phyloP scores from a whole-genome alignment of 2,888 invertebrate genomes.

The Trachelus troglodyta region DNA sequence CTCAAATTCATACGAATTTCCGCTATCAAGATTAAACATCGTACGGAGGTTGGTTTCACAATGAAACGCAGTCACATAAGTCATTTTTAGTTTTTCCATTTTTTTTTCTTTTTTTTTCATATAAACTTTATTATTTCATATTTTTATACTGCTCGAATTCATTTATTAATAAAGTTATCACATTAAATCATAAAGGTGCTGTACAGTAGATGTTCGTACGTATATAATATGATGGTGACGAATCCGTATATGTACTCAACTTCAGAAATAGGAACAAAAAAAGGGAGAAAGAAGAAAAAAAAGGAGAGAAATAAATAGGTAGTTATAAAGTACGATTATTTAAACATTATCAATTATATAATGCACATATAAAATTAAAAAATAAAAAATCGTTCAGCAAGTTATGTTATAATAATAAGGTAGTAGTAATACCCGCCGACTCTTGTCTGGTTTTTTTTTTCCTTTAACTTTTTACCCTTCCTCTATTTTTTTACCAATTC shows the following conservation, averaged over 20 bases:
- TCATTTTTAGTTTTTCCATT: background rate
- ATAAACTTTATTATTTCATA: slow-evolving; percentile 33
- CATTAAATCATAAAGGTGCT: slow-evolving; percentile 64
- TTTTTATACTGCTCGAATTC: slow-evolving; percentile 48
- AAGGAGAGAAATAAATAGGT: slow-evolving; percentile 55
- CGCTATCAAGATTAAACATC: background rate
- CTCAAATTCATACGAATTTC: background rate
- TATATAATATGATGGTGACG: slow-evolving; percentile 23
- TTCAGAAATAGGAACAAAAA: slow-evolving; percentile 62
- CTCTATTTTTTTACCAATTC: slow-evolving; percentile 7
- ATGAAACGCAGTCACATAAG: background rate
- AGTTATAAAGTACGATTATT: slow-evolving; percentile 48
- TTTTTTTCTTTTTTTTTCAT: slow-evolving; percentile 1
- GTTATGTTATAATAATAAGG: slow-evolving; percentile 37
- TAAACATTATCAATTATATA: slow-evolving; percentile 57
- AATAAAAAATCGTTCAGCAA: slow-evolving; percentile 56
- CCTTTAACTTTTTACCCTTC: slow-evolving; percentile 33
- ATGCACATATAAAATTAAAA: slow-evolving; percentile 64
- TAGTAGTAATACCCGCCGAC: slow-evolving; percentile 38
- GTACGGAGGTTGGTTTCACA: background rate
- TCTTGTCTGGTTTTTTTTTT: slow-evolving; percentile 24
- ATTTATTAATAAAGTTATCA: slow-evolving; percentile 61
- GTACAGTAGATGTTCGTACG: slow-evolving; percentile 55
- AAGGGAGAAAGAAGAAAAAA: background rate
- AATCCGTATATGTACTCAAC: slow-evolving; percentile 47